phyloP scores from a whole-genome alignment of 2,888 invertebrate species.

The Volucella inanis region DNA sequence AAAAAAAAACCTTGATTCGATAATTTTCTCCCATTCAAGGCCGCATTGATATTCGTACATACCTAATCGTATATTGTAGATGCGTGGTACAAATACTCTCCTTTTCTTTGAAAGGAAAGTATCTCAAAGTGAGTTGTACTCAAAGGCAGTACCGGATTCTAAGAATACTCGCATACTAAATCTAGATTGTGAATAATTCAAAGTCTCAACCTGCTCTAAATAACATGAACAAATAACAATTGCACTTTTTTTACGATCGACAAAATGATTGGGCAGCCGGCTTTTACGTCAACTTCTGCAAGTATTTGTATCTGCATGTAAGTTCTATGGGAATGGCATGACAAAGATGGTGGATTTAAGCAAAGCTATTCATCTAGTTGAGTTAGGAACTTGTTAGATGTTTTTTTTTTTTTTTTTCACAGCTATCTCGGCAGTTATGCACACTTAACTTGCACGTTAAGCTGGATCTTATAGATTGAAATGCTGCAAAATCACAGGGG shows the following conservation, averaged over 20 bases:
- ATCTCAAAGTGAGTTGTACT: no score
- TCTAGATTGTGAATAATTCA: no score
- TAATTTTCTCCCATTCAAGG: slow-evolving; percentile 64
- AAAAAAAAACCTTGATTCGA: slow-evolving; percentile 29
- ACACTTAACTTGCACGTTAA: slow-evolving; percentile 43
- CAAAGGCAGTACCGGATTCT: background rate
- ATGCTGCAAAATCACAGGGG: slow-evolving; percentile 50
- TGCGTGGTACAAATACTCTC: no score
- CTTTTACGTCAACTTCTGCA: slow-evolving; percentile 1
- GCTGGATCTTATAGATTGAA: slow-evolving; percentile 34
- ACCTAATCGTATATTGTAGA: background rate
- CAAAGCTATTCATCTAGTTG: slow-evolving; percentile 36
- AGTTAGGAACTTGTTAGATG: slow-evolving; percentile 64
- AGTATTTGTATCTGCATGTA: slow-evolving; percentile 38
- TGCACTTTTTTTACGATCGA: slow-evolving; percentile 63
- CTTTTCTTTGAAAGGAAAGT: no score
- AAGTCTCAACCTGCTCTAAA: slow-evolving; percentile 31
- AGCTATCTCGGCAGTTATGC: slow-evolving; percentile 41
- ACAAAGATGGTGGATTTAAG: slow-evolving; percentile 38
- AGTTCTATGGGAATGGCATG: slow-evolving; percentile 31
- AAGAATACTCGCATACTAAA: no score
- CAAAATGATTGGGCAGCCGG: slow-evolving; percentile 55
- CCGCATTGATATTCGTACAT: slow-evolving; percentile 20
- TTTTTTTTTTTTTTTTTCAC: slow-evolving; percentile 1
- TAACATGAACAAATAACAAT: slow-evolving; percentile 59